Conservation (phyloP, 2,888 invertebrate genomes). For the Apamea epomidion region DNA sequence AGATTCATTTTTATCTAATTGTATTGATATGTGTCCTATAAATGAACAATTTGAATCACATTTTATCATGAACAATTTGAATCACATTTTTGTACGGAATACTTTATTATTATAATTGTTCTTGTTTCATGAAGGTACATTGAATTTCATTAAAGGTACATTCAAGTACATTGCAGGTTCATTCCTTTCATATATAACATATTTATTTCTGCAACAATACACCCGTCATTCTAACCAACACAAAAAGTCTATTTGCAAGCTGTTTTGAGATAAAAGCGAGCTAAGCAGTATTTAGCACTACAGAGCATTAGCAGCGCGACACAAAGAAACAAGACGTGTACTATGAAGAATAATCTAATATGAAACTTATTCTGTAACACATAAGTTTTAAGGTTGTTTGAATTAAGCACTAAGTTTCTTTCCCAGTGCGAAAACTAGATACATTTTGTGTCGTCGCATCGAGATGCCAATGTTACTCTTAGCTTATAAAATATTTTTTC, state of each 20-base stretch:
- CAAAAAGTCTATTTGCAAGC: constrained; percentile 10
- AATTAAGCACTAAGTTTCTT: background rate
- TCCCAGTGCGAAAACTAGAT: background rate
- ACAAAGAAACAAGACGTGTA: background rate
- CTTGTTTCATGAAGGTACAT: too few relatives aligned
- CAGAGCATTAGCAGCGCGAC: background rate
- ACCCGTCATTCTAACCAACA: too few relatives aligned
- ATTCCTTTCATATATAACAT: too few relatives aligned
- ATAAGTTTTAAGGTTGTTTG: background rate
- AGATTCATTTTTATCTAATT: constrained; percentile 12
- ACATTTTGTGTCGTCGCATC: constrained; percentile 1
- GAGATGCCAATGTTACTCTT: background rate
- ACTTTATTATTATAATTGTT: too few relatives aligned
- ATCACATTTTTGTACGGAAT: constrained; percentile 33
- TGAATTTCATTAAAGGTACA: too few relatives aligned
- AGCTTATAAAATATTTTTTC: background rate
- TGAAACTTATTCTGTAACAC: background rate
- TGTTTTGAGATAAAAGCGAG: background rate
- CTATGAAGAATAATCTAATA: background rate
- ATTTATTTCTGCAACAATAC: too few relatives aligned
- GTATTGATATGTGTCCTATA: constrained; percentile 33
- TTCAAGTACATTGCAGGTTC: too few relatives aligned
- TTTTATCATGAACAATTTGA: constrained; percentile 25
- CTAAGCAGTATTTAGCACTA: background rate
- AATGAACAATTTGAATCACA: constrained; percentile 34